Conservation (phyloP, 2,888 invertebrate genomes). For the Actias luna region DNA sequence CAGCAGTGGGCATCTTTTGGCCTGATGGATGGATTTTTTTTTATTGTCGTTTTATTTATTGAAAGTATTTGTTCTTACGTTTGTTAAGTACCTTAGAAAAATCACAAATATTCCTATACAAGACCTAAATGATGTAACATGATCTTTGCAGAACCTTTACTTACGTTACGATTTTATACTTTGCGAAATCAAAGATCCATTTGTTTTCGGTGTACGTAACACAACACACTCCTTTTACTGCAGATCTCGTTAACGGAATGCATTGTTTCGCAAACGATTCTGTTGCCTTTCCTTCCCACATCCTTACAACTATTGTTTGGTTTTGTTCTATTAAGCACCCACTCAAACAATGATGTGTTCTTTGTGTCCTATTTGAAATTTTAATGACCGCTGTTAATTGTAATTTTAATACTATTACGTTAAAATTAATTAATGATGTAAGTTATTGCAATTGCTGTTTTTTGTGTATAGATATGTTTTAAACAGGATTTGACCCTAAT, state of each 20-base stretch:
- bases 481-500: not conserved
- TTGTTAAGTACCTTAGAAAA: too few species aligned
- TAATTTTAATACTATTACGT: conserved; percentile 7
- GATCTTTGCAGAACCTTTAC: not conserved
- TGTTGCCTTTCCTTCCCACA: conserved; percentile 49
- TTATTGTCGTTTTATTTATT: too few species aligned
- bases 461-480: not conserved
- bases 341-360: conserved; percentile 42
- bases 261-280: conserved; percentile 40
- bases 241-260: conserved; percentile 9
- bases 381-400: conserved; percentile 25
- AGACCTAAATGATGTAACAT: not conserved
- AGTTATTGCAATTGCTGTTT: not conserved
- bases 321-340: conserved; percentile 35
- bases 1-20: too few species aligned
- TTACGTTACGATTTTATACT: not conserved
- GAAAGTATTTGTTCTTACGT: too few species aligned
- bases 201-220: not conserved
- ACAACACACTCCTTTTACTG: conserved; percentile 6
- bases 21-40: too few species aligned
- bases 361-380: conserved; percentile 31
- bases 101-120: too few species aligned
- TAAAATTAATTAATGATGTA: not conserved
- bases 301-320: conserved; percentile 46
- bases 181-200: not conserved